phyloP scores from a whole-genome alignment of 92 coral and sea anemone genomes.

The Porites cylindrica region DNA sequence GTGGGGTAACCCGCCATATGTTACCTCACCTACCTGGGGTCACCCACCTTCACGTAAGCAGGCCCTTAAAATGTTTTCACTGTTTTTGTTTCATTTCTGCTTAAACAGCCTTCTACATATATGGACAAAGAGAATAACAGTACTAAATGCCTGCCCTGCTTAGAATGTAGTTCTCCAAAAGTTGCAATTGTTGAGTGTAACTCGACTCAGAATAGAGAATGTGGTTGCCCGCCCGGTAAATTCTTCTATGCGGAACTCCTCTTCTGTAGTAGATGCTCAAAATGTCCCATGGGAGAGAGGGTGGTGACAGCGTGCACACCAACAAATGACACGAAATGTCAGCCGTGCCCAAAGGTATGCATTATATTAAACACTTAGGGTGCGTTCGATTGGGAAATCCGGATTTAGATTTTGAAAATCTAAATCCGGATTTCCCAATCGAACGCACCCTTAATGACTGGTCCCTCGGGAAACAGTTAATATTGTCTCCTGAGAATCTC shows the following conservation, averaged over 20 bases:
- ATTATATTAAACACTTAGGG: too few species aligned
- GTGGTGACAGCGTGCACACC: not conserved
- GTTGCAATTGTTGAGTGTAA: not conserved
- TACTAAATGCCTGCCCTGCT: not conserved
- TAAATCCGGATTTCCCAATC: too few species aligned
- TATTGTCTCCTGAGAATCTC: too few species aligned
- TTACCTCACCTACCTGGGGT: too few species aligned
- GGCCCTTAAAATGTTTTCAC: too few species aligned
- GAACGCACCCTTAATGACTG: too few species aligned
- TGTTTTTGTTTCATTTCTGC: not conserved
- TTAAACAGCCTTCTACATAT: slow-evolving; percentile 1
- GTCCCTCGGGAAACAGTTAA: too few species aligned
- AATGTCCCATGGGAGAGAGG: slow-evolving; percentile 27
- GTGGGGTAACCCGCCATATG: too few species aligned
- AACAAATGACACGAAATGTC: slow-evolving; percentile 12
- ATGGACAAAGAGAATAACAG: not conserved
- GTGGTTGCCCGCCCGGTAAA: slow-evolving; percentile 11
- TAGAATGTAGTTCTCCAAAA: not conserved
- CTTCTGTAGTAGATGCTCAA: not conserved
- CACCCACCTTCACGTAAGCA: too few species aligned
- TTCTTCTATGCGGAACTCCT: not conserved
- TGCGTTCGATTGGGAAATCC: too few species aligned
- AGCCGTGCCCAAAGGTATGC: slow-evolving; percentile 28
- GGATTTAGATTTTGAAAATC: too few species aligned
- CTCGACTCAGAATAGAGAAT: not conserved